Percentiles rank a stretch among this genome's conserved stretches.
Evolutionary conservation across 2,888 invertebrate genomes (phyloP).

Genomic region (Papilio gigon): DNA sequence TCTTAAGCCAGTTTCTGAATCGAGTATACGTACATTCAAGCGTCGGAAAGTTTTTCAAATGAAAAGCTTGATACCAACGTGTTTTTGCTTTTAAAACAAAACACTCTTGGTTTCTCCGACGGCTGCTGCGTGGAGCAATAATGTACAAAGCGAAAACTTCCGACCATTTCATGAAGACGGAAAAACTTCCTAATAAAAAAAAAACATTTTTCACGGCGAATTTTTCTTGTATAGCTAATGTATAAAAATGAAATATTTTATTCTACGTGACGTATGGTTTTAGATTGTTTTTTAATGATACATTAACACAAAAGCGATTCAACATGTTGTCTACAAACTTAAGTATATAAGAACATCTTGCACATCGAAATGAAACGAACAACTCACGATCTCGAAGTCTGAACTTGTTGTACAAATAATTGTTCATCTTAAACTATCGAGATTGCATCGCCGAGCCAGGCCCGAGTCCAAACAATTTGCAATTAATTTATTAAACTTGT

Average conservation of each 20-base stretch:
- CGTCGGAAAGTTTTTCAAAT: conserved; percentile 30
- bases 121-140: conserved; percentile 21
- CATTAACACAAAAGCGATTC: background rate
- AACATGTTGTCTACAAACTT: background rate
- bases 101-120: conserved; percentile 32
- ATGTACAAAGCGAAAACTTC: conserved; percentile 36
- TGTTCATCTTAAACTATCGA: conserved; percentile 6
- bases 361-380: background rate
- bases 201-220: background rate
- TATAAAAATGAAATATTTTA: conserved; percentile 9
- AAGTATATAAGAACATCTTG: background rate
- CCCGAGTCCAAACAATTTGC: background rate
- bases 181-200: conserved; percentile 31
- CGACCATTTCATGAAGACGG: conserved; percentile 31
- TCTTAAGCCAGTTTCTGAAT: conserved; percentile 25
- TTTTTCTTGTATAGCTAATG: background rate
- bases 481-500: conserved; percentile 15
- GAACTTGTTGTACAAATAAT: conserved; percentile 1
- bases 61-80: conserved; percentile 26
- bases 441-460: background rate
- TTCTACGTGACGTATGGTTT: background rate
- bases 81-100: conserved; percentile 34
- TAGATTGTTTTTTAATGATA: background rate
- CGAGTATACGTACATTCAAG: conserved; percentile 21
- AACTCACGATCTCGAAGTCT: background rate